Percentiles rank a stretch among this genome's conserved stretches.
Evolutionary conservation across 2,797 vertebrate genomes (phyloP).

Genomic region (Leucoraja ocellata): DNA sequence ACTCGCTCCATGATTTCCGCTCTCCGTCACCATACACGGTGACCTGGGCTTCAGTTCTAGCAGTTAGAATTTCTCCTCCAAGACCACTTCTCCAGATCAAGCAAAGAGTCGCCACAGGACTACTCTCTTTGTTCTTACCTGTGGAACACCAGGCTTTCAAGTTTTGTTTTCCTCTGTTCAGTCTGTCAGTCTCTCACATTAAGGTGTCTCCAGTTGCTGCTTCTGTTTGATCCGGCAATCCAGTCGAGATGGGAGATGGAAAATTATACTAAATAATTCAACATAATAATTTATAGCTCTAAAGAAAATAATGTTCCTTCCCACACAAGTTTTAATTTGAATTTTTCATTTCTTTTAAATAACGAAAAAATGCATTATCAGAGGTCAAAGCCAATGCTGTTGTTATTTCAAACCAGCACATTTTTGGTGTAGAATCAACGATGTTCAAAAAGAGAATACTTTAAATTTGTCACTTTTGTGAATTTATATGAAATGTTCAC

Average conservation of each 20-base stretch:
- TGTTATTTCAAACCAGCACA: not conserved
- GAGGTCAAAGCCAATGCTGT: not conserved
- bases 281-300: not conserved
- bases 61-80: no score
- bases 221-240: not conserved
- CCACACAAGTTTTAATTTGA: not conserved
- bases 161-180: not conserved
- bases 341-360: not conserved
- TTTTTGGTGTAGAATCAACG: not conserved
- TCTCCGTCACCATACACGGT: no score
- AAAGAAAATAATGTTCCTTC: not conserved
- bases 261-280: not conserved
- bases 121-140: not conserved
- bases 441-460: not conserved
- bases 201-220: not conserved
- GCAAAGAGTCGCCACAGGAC: no score
- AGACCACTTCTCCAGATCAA: no score
- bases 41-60: no score
- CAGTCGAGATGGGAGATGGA: not conserved
- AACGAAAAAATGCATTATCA: not conserved
- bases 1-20: no score
- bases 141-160: not conserved
- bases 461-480: slow-evolving; percentile 1
- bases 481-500: not conserved
- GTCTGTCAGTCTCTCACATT: not conserved